Evolutionary conservation across 2,113 vertebrate species (phyloP), one percentile per base, ranked within the genome.

Genomic region (Mus spicilegus): DNA sequence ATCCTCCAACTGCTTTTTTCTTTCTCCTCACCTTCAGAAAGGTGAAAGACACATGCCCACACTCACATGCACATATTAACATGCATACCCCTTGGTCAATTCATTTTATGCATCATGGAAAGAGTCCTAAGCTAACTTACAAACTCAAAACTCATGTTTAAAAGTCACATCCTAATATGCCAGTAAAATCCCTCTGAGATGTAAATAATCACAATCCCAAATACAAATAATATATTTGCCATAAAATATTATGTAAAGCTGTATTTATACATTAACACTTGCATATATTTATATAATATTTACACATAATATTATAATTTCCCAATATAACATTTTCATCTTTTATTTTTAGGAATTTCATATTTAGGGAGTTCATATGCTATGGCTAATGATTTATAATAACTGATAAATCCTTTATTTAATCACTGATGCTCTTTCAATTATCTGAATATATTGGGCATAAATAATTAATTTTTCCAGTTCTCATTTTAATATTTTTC

Each of bases 401-500:
- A 95, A 97, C 77, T 97, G 89, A 87, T 95, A 67, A 89, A 95
- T 87, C 39, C 70, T 94, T 95, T 84, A 94, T 92, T 96, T 87
- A 93, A 93, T 97, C 93, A 95, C 70, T 96, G 75, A 86, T 63
- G 82, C 69, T 51, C 87, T 94, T 96, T 97, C 96, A 97, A 93
- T 96, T 97, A 96, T 87, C 95, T 96, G 42, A 97, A 97, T 89
- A 95, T 95, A 95, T 93, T 95, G n/a, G 49, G 7, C 73, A 95
- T 97, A n/a, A 96, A 97, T 97, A 97, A 96, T 96, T 96, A 93
- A 95, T 91, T 69, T 93, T 81, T 89, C 67, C 42, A 67, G 49
- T 87, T 93, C 87, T 96, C 95, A 96, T 96, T 95, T 97, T 96
- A 93, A 95, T 94, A 95, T 95, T 94, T 97, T 95, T 92, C 89